Evolutionary conservation across 1,140 invertebrate species (phyloP), one percentile per base, ranked within the genome.

Genomic region (Samia ricini): DNA sequence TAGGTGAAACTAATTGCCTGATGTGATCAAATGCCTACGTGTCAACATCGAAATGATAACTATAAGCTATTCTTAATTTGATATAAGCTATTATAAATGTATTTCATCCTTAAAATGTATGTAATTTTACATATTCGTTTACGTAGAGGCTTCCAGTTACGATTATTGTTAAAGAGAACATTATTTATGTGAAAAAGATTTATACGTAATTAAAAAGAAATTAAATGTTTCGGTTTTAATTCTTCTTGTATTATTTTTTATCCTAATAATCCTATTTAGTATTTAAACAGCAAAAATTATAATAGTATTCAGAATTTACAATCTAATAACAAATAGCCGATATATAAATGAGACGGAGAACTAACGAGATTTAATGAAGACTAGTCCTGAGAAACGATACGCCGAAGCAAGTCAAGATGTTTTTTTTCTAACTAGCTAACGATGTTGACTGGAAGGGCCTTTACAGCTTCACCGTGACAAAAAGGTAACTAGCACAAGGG

Each of bases 111-210:
- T 42, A 42, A 12, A 42, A 15, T 42, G 33, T 42, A 42, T 15
- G 33, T 42, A 42, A 42, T 42, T 71, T 79, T 64, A 65, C 68
- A 70, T 76, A 74, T 67, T 85, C 81, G 73, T 79, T 77, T 85
- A 82, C 79, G 78, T 88, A 89, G 87, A 89, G 85, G 87, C 87
- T 89, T 89, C 85, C 87, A 88, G 71, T 79, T 83, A 80, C 66
- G 69, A 67, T 77, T 75, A 52, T 21, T n/a, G n/a, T n/a, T 74
- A 76, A 83, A 79, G 51, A 85, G 74, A 89, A 71, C 78, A 73
- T 84, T 87, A 88, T 85, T 85, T 88, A 85, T 87, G 83, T 81
- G 72, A 83, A 71, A 68, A 78, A 81, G 74, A 78, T 76, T 87
- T 86, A 85, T 82, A 74, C 86, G 76, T 85, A 42, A 42, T 42